A percentile compares a stretch with the other conserved stretches of the same genome.
Conservation (phyloP, 2,888 invertebrate species). For the Baccha elongata region DNA sequence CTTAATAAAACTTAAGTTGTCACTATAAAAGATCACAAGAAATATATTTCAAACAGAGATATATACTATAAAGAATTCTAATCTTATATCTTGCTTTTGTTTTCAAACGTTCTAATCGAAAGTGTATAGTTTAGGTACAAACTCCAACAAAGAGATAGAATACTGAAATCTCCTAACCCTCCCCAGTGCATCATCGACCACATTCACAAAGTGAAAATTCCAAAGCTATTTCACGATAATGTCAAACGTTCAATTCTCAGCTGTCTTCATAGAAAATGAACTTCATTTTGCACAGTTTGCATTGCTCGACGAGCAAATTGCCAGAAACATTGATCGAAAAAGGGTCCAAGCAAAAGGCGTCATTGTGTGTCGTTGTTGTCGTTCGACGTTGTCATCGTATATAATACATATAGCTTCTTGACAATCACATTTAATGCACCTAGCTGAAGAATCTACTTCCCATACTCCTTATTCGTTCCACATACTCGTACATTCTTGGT, state of each 20-base stretch:
- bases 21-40: neutral
- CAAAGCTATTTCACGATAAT: slow-evolving; percentile 55
- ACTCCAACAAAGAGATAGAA: too few relatives aligned
- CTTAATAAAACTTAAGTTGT: neutral
- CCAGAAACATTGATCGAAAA: slow-evolving; percentile 47
- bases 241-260: slow-evolving; percentile 58
- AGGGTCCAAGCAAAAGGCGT: slow-evolving; percentile 15
- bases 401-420: slow-evolving; percentile 25
- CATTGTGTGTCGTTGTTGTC: slow-evolving; percentile 18
- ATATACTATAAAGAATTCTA: neutral
- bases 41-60: neutral
- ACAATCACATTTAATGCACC: slow-evolving; percentile 57
- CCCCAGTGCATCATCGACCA: neutral
- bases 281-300: slow-evolving; percentile 49
- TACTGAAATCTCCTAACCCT: too few relatives aligned
- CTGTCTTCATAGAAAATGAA: slow-evolving; percentile 57
- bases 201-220: slow-evolving; percentile 54
- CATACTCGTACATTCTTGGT: slow-evolving; percentile 31
- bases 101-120: slow-evolving; percentile 11
- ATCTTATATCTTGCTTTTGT: neutral
- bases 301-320: slow-evolving; percentile 46
- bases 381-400: slow-evolving; percentile 9
- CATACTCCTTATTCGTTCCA: neutral
- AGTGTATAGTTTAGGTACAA: neutral
- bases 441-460: too few relatives aligned